Conservation (phyloP, 2,113 vertebrate genomes). For the Sigmodon hispidus region DNA sequence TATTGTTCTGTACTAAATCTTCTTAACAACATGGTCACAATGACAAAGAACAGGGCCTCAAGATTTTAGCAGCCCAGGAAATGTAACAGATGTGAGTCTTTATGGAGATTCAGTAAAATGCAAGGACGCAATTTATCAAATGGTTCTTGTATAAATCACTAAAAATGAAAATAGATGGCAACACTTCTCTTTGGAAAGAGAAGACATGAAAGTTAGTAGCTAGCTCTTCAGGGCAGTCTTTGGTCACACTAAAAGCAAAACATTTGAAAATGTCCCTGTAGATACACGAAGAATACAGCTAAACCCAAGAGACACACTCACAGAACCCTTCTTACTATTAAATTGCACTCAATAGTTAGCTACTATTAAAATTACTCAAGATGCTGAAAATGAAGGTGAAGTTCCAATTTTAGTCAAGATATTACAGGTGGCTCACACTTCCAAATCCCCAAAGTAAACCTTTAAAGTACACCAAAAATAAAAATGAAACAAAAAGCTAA, state of each 20-base stretch:
- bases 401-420: background rate
- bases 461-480: background rate
- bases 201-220: background rate
- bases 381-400: background rate
- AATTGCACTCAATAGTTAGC: background rate
- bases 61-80: background rate
- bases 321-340: background rate
- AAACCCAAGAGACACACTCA: background rate
- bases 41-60: background rate
- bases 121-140: background rate
- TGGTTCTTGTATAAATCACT: background rate
- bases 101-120: no score
- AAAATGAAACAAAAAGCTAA: background rate
- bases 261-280: background rate
- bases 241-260: background rate
- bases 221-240: background rate
- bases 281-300: background rate
- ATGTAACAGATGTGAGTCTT: background rate
- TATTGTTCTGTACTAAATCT: background rate
- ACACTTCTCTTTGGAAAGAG: background rate
- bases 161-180: background rate
- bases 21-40: background rate
- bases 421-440: background rate
- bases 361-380: background rate
- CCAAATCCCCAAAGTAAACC: slow-evolving; percentile 3